Base-by-base conservation (phyloP, 2,888 invertebrate genomes). In the Escarpia spicata region DNA sequence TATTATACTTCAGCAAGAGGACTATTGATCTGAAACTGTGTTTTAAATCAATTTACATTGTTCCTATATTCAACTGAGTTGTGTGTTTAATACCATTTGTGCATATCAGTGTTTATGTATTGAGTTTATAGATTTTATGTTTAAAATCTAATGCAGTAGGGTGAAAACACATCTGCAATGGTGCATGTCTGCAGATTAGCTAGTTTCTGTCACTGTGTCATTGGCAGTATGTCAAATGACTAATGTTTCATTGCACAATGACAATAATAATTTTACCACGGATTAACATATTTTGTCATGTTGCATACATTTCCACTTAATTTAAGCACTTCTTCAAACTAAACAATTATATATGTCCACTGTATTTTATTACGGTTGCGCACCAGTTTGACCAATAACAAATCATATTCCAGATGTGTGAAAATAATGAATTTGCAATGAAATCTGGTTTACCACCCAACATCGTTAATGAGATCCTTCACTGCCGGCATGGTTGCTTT, bases 11-110 rank as follows among this genome's bases (percentile, higher is more conserved):
- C 75, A 75, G 75, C n/a, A 6, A 75, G n/a, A 26, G 75, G 75
- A 75, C 6, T 15, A 26, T 75, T 75, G 75, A 75, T 75, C 75
- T 75, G 26, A 75, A 75, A 19, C 75, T 75, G 75, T 75, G 75
- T 75, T 75, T 75, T 75, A 75, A 75, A 75, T 75, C 75, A 75
- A 75, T 75, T 75, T 75, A 75, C 75, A 75, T 75, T n/a, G n/a
- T 75, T 75, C 75, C 26, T 75, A 26, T 75, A 75, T 75, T 75
- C 75, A 6, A 75, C 75, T 75, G 75, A 75, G 75, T 75, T 75
- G 19, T n/a, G 2, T 75, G 75, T 75, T 75, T 75, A 75, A 75
- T 75, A n/a, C n/a, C 75, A 75, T 75, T 75, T 75, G 26, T 75
- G 75, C 75, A 75, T 75, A 75, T 75, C 75, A 75, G 26, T 75